Base-by-base conservation (phyloP, 1,140 invertebrate species). In the Akabosia matsudoensis region DNA sequence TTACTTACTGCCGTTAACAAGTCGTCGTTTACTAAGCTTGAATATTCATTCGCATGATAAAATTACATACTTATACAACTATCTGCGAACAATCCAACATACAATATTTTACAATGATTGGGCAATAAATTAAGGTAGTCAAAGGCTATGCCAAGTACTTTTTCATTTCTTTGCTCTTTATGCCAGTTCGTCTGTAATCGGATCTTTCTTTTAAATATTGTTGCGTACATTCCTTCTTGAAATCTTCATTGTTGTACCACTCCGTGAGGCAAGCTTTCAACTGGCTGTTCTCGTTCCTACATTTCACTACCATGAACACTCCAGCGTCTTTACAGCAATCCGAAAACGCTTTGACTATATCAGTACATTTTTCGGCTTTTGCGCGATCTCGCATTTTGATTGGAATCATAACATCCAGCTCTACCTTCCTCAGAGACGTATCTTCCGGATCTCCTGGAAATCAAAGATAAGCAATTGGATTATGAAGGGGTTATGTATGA, bases 381-480 rank as follows among this genome's bases (percentile, higher is more conserved):
- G 93, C 90, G 83, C 88, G 91, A 64, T 94, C 91, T 79, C 94
- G 86, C 86, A 97, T 91, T 83, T 92, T 90, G 85, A 93, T 92
- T 0, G 93, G 91, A 84, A 97, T 92, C 54, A 96, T 81, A 54
- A 97, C 88, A 82, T 96, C 92, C 52, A 84, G 85, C 86, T 97
- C 95, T 0, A 96, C 91, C 88, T 90, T 93, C 82, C 95, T 87
- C 67, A 97, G 84, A n/a, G 83, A 85, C 82, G 81, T 87, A 83
- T 96, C 93, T 82, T 94, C 86, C 13, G 95, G 95, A 88, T 97
- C 93, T 76, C 95, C 95, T 94, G 79, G 18, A 87, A 87, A n/a
- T n/a, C n/a, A 26, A 72, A 72, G n/a, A 2, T 24, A 72, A 33
- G 7, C 22, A 18, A 70, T 28, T 70, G 10, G 3, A 70, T 30